Evolutionary conservation across 2,113 vertebrate genomes (phyloP).

Genomic region (Cyrtonyx montezumae): DNA sequence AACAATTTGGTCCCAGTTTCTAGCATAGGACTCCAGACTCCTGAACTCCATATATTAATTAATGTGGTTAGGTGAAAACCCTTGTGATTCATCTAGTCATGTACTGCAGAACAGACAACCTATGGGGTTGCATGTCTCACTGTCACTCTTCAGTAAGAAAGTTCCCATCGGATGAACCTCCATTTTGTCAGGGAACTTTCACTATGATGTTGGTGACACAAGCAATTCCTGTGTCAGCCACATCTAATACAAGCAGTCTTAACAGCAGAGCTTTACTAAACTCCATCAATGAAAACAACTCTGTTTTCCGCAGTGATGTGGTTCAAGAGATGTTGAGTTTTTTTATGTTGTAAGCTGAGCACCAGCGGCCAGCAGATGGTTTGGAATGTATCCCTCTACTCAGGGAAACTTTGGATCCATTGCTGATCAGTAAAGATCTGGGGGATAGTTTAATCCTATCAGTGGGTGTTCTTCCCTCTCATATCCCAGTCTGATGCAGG

Average conservation of each 20-base stretch:
- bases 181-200: background rate
- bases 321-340: background rate
- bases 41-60: background rate
- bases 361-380: background rate
- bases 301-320: background rate
- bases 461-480: background rate
- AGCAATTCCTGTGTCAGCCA: background rate
- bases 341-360: background rate
- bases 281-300: background rate
- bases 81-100: background rate
- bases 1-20: background rate
- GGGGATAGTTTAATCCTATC: background rate
- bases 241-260: background rate
- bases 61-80: background rate
- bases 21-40: background rate
- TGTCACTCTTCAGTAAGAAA: background rate
- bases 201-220: background rate
- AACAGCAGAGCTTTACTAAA: background rate
- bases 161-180: background rate
- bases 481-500: background rate
- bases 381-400: background rate
- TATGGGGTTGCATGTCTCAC: background rate
- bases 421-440: background rate
- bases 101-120: background rate
- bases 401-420: background rate